These are phyloP conservation scores for Drosophila nikananu DNA, from an alignment of 1,140 invertebrate species.

Conservation along the genomic window DNA sequence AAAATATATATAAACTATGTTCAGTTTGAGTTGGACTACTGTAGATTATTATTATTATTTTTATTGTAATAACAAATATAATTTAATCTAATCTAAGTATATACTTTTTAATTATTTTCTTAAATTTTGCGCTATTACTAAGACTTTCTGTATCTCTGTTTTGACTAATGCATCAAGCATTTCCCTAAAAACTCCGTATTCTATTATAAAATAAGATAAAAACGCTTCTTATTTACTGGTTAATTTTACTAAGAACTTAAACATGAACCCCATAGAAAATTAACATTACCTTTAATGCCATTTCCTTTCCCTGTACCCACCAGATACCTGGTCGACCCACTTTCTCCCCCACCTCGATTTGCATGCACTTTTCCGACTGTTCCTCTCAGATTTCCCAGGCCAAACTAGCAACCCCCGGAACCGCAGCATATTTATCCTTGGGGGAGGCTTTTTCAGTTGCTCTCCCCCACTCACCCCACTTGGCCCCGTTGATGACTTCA, in stretches of 20 bases:
- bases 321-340: background rate
- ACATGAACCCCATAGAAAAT: background rate
- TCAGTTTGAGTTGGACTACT: too few relatives aligned
- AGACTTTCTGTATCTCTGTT: too few relatives aligned
- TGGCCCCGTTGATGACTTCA: conserved; percentile 35
- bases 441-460: background rate
- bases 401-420: background rate
- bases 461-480: background rate
- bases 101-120: background rate
- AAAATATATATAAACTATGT: too few relatives aligned
- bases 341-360: background rate
- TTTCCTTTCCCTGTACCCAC: background rate
- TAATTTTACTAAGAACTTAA: background rate
- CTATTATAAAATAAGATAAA: background rate
- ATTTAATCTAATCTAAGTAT: too few relatives aligned
- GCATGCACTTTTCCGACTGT: conserved; percentile 15
- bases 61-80: too few relatives aligned
- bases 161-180: too few relatives aligned
- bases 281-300: background rate
- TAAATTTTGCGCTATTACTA: background rate
- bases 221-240: background rate
- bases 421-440: background rate
- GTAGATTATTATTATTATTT: too few relatives aligned
- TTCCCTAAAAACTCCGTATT: background rate
- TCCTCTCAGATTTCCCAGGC: background rate